Percentiles rank a stretch among this genome's conserved stretches.
Conservation (phyloP, 2,888 invertebrate species). For the Polydrusus pterygomalis region DNA sequence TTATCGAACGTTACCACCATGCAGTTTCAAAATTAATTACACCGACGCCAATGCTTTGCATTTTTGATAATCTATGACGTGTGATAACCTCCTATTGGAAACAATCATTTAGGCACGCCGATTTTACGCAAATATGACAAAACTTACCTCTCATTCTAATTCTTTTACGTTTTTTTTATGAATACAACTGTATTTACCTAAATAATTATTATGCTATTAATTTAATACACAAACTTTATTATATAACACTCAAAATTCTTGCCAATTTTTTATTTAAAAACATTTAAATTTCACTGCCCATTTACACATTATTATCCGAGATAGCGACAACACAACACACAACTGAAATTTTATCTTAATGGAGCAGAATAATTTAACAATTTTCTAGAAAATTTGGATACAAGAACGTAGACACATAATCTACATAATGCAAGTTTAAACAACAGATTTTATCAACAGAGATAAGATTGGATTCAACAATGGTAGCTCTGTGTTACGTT, state of each 20-base stretch:
- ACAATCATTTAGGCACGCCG: no score
- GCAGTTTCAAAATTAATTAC: no score
- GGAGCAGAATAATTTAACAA: conserved; percentile 6
- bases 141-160: no score
- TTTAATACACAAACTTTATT: no score
- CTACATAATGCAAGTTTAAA: conserved; percentile 33
- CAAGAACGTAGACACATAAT: conserved; percentile 2
- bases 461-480: conserved; percentile 39
- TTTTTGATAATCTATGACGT: no score
- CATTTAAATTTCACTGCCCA: not conserved
- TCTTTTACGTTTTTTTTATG: no score
- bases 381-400: conserved; percentile 27
- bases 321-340: not conserved
- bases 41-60: no score
- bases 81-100: no score
- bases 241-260: conserved; percentile 3
- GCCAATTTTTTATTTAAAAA: conserved; percentile 13
- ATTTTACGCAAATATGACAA: no score
- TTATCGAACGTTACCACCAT: no score
- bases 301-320: not conserved
- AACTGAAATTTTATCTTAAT: not conserved
- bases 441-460: conserved; percentile 40
- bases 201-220: no score
- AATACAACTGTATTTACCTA: no score
- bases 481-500: conserved; percentile 11